Base-by-base conservation (phyloP, 2,888 invertebrate genomes). In the Resseliella maxima region DNA sequence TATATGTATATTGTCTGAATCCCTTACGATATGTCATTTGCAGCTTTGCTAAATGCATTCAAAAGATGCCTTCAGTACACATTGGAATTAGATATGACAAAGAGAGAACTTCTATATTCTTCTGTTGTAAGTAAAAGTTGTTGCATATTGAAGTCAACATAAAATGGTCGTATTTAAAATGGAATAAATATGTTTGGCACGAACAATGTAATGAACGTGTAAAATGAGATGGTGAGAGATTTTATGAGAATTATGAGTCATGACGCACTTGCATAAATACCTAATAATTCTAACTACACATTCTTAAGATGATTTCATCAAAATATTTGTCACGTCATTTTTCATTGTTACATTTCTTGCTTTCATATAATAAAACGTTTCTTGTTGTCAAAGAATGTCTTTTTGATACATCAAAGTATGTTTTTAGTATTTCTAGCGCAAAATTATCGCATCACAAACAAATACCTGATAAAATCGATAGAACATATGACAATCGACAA, bases 381-480 rank as follows among this genome's bases (percentile, higher is more conserved):
- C n/a, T n/a, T n/a, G n/a, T n/a, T n/a, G n/a, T n/a, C n/a, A n/a
- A n/a, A n/a, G n/a, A n/a, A n/a, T n/a, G n/a, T n/a, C n/a, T n/a
- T n/a, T n/a, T n/a, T n/a, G n/a, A n/a, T n/a, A n/a, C n/a, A n/a
- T n/a, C n/a, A n/a, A n/a, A n/a, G n/a, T n/a, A n/a, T n/a, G n/a
- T n/a, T n/a, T n/a, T n/a, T n/a, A n/a, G n/a, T n/a, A n/a, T n/a
- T n/a, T n/a, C n/a, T n/a, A n/a, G n/a, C n/a, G n/a, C n/a, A n/a
- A n/a, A n/a, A n/a, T n/a, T 59, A 59, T 24, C 2, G 15, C 50
- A 18, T 3, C 5, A 59, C n/a, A 59, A 24, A 24, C 24, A 24
- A 59, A 59, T 59, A 59, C 72, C 72, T 15, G 35, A 72, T 72
- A 6, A 72, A 10, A 72, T 72, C 72, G 72, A 72, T 72, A 31